Evolutionary conservation across 2,113 vertebrate species (phyloP).

Genomic region (Mionectes macconnelli): DNA sequence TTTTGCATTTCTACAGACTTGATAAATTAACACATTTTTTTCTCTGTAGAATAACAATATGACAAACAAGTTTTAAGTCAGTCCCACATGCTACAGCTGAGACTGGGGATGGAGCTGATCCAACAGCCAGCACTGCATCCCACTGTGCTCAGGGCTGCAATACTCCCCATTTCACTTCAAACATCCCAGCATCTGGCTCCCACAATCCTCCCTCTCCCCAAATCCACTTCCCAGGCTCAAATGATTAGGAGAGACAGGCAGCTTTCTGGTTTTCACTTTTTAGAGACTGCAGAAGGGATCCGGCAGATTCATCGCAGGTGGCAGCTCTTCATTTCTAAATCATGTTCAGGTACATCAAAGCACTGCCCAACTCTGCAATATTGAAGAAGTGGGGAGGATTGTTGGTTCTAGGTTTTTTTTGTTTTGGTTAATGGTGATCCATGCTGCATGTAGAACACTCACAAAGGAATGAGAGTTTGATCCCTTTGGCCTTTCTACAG

Average conservation of each 20-base stretch:
- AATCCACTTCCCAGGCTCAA: not conserved
- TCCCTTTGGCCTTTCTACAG: not conserved
- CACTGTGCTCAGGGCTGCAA: not conserved
- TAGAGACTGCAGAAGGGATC: not conserved
- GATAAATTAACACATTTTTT: not conserved
- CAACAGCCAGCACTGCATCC: not conserved
- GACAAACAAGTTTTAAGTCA: not conserved
- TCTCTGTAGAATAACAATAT: not conserved
- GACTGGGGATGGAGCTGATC: not conserved
- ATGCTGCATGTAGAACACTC: not conserved
- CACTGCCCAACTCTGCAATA: not conserved
- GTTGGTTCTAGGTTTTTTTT: not conserved
- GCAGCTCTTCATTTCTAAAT: not conserved
- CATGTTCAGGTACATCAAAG: not conserved
- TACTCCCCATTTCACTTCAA: not conserved
- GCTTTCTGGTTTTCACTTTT: not conserved
- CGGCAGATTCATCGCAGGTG: not conserved
- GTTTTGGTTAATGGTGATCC: not conserved
- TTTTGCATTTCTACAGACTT: not conserved
- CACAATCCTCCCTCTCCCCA: rapidly evolving
- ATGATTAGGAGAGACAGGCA: not conserved
- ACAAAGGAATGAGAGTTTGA: not conserved
- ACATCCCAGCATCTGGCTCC: not conserved
- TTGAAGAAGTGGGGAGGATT: rapidly evolving
- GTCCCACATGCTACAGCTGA: rapidly evolving